Conservation (phyloP, 2,797 vertebrate species). For the Sebastes alutus region DNA sequence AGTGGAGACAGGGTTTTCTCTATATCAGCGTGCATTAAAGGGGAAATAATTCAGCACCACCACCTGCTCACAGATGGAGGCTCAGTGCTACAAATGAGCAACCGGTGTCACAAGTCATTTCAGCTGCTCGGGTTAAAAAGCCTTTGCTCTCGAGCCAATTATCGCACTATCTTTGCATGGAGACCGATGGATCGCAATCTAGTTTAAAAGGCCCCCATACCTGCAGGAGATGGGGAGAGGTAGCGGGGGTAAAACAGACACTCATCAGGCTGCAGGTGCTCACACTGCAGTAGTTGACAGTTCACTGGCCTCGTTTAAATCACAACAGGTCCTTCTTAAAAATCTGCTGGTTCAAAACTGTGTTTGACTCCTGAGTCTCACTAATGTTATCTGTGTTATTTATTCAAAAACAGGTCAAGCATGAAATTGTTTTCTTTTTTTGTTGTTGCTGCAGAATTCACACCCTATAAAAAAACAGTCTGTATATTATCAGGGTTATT, state of each 20-base stretch:
- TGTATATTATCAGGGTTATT: background rate
- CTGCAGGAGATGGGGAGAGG: background rate
- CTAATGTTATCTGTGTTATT: background rate
- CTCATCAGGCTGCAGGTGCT: background rate
- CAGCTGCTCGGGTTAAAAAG: constrained; percentile 5
- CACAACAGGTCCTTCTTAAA: background rate
- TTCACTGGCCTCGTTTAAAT: background rate
- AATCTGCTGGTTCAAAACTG: background rate
- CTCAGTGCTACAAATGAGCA: constrained; percentile 18
- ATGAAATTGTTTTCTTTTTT: background rate
- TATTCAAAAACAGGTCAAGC: background rate
- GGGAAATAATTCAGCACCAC: background rate
- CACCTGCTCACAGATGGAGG: constrained; percentile 33
- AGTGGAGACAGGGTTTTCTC: background rate
- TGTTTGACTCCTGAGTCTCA: background rate
- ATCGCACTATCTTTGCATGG: background rate
- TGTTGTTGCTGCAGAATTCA: background rate
- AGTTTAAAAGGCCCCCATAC: background rate
- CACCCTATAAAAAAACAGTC: background rate
- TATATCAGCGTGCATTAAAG: background rate
- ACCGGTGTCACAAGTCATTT: constrained; percentile 25
- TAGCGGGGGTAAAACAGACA: background rate
- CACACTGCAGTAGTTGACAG: background rate
- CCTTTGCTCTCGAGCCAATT: constrained; percentile 11
- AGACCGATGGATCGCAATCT: background rate